Conservation (phyloP, 2,797 vertebrate genomes). For the Synanceia verrucosa region DNA sequence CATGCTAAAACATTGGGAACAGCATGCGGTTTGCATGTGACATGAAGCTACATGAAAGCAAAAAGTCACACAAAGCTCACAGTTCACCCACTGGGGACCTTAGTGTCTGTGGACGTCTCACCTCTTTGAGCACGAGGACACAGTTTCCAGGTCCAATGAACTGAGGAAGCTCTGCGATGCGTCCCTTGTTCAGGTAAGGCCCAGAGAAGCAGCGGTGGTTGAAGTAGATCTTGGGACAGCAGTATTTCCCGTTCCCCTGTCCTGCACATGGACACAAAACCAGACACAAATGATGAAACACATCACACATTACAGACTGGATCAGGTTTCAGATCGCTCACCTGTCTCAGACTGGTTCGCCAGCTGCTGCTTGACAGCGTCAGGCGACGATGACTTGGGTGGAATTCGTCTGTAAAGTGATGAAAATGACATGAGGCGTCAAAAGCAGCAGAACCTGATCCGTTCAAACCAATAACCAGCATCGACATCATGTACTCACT, state of each 20-base stretch:
- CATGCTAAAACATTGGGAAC: not conserved
- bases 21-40: not conserved
- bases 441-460: not conserved
- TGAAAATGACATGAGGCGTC: constrained; percentile 24
- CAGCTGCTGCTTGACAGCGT: constrained; percentile 79
- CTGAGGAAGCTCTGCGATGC: constrained; percentile 96
- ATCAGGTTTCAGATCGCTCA: constrained; percentile 60
- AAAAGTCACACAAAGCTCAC: not conserved
- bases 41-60: not conserved
- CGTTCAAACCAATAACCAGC: constrained; percentile 3
- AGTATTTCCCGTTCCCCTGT: constrained; percentile 94
- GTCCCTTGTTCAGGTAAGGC: constrained; percentile 98
- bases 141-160: constrained; percentile 98
- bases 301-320: not conserved
- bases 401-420: constrained; percentile 66
- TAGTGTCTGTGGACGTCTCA: constrained; percentile 58
- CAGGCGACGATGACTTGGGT: constrained; percentile 79
- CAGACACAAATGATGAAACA: constrained; percentile 5
- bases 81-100: not conserved
- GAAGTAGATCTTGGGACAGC: constrained; percentile 99
- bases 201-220: constrained; percentile 99
- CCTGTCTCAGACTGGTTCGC: constrained; percentile 80
- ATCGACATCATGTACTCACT: constrained; percentile 85
- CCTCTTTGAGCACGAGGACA: constrained; percentile 98
- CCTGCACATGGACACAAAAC: constrained; percentile 69